These are phyloP conservation scores for Clusia tigrina DNA, from an alignment of 2,888 invertebrate species.

Conservation along the genomic window DNA sequence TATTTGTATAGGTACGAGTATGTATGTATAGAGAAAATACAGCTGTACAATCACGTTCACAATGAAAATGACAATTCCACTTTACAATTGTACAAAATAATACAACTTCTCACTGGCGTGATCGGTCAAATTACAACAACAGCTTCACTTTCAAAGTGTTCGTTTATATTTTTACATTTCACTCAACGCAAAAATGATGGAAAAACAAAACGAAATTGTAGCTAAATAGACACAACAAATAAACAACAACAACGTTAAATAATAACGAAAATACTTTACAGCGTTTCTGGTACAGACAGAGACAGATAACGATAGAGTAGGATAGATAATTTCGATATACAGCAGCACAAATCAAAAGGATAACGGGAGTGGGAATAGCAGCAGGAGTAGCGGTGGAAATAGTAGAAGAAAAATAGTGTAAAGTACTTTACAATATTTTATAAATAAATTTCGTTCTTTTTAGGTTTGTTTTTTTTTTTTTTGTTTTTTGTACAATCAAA, in stretches of 20 bases:
- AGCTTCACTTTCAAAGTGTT: not conserved
- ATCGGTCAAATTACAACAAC: not conserved
- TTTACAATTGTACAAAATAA: not conserved
- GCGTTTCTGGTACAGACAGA: too few species aligned
- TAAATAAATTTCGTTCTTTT: slow-evolving; percentile 21
- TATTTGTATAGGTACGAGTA: slow-evolving; percentile 14
- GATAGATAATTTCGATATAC: too few species aligned
- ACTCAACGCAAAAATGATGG: too few species aligned
- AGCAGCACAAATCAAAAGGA: too few species aligned
- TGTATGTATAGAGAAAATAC: not conserved
- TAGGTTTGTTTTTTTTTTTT: slow-evolving; percentile 27
- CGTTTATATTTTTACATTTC: not conserved
- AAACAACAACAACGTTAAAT: too few species aligned
- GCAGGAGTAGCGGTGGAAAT: slow-evolving; percentile 14
- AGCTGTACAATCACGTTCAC: not conserved
- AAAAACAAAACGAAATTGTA: too few species aligned
- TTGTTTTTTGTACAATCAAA: slow-evolving; percentile 16
- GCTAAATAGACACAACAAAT: too few species aligned
- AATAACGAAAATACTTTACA: too few species aligned
- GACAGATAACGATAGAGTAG: too few species aligned
- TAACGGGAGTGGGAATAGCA: slow-evolving; percentile 12
- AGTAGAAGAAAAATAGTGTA: not conserved
- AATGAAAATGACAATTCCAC: not conserved
- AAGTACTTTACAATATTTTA: slow-evolving; percentile 19
- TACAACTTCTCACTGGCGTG: not conserved